Percentiles rank a stretch among this genome's conserved stretches.
Conservation (phyloP, 2,888 invertebrate genomes). For the Leptinotarsa juncta region DNA sequence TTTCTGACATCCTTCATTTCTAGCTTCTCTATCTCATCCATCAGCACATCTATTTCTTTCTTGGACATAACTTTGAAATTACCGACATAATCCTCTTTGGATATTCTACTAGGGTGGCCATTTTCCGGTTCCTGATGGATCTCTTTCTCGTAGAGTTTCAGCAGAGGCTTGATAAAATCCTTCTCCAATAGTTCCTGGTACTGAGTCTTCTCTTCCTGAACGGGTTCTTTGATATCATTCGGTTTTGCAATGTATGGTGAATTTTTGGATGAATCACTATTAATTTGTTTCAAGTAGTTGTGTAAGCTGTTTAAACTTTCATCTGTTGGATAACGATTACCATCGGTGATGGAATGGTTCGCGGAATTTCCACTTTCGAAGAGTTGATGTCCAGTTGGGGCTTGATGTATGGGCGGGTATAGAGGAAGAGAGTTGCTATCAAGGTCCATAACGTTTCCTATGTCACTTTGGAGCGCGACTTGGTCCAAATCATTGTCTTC, state of each 20-base stretch:
- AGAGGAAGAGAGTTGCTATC: constrained; percentile 17
- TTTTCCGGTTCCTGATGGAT: constrained; percentile 50
- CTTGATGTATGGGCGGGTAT: constrained; percentile 29
- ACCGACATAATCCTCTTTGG: constrained; percentile 59
- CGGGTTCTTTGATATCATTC: neutral
- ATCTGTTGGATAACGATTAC: constrained; percentile 15
- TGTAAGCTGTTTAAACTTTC: constrained; percentile 51
- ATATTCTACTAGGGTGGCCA: constrained; percentile 50
- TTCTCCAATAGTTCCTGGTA: constrained; percentile 61
- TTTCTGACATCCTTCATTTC: neutral
- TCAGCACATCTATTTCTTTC: constrained; percentile 55
- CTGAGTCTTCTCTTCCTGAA: neutral
- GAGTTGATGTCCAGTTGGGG: neutral
- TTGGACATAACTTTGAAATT: constrained; percentile 54
- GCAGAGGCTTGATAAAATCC: constrained; percentile 61
- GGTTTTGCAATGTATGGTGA: constrained; percentile 4
- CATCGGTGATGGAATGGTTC: neutral
- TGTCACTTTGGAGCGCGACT: neutral
- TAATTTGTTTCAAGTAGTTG: constrained; percentile 53
- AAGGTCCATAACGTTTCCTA: neutral
- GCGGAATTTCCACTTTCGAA: neutral
- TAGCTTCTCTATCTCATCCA: constrained; percentile 44
- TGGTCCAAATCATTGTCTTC: neutral
- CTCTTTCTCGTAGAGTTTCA: constrained; percentile 58
- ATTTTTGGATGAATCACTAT: constrained; percentile 46